Percentiles rank a stretch among this genome's conserved stretches.
Evolutionary conservation across 64 coral and sea anemone species (phyloP).

Genomic region (Pocillopora damicornis): DNA sequence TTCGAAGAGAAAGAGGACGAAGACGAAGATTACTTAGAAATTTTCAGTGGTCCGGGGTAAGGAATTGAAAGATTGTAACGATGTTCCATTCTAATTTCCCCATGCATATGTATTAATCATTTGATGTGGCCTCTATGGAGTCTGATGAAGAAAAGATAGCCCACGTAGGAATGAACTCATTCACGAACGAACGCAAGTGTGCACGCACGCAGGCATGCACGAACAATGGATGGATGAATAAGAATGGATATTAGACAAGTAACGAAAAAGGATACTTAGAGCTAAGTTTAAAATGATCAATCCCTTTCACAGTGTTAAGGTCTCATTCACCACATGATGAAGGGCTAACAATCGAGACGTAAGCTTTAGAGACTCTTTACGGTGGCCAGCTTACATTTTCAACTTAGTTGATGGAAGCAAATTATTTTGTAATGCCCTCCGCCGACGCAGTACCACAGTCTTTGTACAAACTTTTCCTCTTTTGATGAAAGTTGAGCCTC

Average conservation of each 20-base stretch:
- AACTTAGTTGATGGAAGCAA: no score
- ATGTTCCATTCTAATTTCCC: background rate
- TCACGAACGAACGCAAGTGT: background rate
- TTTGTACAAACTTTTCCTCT: no score
- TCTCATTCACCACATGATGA: no score
- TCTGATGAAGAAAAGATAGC: background rate
- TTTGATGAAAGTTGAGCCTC: no score
- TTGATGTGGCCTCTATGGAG: background rate
- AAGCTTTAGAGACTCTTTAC: no score
- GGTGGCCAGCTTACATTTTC: no score
- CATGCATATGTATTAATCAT: no score
- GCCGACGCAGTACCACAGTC: no score
- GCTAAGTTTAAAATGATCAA: background rate
- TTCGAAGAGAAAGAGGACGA: constrained; percentile 40
- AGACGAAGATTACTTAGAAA: constrained; percentile 29
- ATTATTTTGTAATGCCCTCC: no score
- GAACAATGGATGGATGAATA: background rate
- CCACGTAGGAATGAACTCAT: background rate
- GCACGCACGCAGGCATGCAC: background rate
- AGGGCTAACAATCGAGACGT: no score
- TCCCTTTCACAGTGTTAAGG: no score
- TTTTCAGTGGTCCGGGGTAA: constrained; percentile 49
- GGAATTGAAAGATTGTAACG: background rate
- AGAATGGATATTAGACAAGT: background rate
- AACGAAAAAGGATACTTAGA: background rate